Conservation (phyloP, 2,797 vertebrate genomes). For the Mormyrops boulengeri region DNA sequence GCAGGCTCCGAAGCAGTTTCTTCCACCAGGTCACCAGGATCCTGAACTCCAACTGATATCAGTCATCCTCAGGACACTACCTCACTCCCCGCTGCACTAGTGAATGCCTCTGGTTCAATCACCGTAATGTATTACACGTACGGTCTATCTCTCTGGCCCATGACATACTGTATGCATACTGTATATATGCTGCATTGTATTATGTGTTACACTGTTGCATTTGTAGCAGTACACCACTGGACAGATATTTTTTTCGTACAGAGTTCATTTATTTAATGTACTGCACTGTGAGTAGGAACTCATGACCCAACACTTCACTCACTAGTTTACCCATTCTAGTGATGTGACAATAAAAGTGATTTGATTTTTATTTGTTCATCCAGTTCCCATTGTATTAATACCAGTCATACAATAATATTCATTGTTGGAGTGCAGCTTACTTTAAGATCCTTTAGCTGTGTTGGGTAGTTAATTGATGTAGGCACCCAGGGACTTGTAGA, state of each 20-base stretch:
- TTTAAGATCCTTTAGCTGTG: not conserved
- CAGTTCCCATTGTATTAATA: not conserved
- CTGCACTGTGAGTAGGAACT: not conserved
- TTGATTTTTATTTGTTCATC: not conserved
- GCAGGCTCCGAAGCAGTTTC: not conserved
- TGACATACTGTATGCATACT: not conserved
- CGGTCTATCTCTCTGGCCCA: not conserved
- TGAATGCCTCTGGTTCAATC: not conserved
- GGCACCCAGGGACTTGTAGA: not conserved
- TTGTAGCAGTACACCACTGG: not conserved
- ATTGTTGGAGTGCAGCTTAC: not conserved
- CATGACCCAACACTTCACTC: not conserved
- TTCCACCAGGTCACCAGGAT: not conserved
- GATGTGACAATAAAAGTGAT: not conserved
- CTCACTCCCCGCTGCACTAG: not conserved
- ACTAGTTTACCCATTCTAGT: not conserved
- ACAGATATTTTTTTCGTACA: not conserved
- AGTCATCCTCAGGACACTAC: not conserved
- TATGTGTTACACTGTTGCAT: not conserved
- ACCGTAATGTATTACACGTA: not conserved
- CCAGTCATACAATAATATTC: not conserved
- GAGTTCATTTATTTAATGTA: not conserved
- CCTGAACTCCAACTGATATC: not conserved
- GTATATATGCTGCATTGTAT: not conserved
- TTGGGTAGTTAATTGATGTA: not conserved